phyloP scores from a whole-genome alignment of 2,888 invertebrate species.

The Tridacna crocea region DNA sequence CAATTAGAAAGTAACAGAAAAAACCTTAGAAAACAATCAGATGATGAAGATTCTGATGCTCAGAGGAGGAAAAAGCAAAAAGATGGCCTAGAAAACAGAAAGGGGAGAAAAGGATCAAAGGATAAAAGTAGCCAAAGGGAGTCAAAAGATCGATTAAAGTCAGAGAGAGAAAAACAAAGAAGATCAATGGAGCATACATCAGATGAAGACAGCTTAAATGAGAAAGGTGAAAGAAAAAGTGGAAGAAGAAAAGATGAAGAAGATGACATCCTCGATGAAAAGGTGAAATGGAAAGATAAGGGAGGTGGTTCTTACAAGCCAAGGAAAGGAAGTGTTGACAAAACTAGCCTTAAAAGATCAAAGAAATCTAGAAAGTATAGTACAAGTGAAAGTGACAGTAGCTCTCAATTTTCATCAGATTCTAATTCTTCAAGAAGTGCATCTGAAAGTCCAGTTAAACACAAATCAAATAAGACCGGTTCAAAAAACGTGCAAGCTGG shows the following conservation, averaged over 20 bases:
- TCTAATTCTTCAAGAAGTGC: slow-evolving; percentile 48
- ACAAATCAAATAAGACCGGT: slow-evolving; percentile 51
- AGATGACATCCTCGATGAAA: slow-evolving; percentile 37
- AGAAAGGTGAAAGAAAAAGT: slow-evolving; percentile 16
- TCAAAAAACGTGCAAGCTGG: slow-evolving; percentile 66
- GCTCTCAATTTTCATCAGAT: slow-evolving; percentile 35
- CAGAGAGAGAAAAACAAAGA: slow-evolving; percentile 17
- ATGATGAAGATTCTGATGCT: slow-evolving; percentile 5
- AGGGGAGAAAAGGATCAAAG: not conserved
- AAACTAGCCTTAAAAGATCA: not conserved
- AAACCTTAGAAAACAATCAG: not conserved
- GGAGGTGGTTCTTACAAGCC: not conserved
- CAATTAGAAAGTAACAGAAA: not conserved
- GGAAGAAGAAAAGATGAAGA: slow-evolving; percentile 20
- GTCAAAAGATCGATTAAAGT: not conserved
- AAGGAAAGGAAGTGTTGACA: slow-evolving; percentile 9
- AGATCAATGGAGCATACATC: not conserved
- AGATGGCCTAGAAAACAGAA: not conserved
- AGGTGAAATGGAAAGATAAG: slow-evolving; percentile 32
- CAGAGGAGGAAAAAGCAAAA: slow-evolving; percentile 10
- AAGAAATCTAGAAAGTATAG: slow-evolving; percentile 25
- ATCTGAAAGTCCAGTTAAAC: slow-evolving; percentile 26
- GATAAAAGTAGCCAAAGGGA: slow-evolving; percentile 13
- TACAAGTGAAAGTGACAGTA: slow-evolving; percentile 41
- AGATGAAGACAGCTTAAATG: slow-evolving; percentile 23